Base-by-base conservation (phyloP, 2,888 invertebrate species). In the Pristionchus maxplancki region DNA sequence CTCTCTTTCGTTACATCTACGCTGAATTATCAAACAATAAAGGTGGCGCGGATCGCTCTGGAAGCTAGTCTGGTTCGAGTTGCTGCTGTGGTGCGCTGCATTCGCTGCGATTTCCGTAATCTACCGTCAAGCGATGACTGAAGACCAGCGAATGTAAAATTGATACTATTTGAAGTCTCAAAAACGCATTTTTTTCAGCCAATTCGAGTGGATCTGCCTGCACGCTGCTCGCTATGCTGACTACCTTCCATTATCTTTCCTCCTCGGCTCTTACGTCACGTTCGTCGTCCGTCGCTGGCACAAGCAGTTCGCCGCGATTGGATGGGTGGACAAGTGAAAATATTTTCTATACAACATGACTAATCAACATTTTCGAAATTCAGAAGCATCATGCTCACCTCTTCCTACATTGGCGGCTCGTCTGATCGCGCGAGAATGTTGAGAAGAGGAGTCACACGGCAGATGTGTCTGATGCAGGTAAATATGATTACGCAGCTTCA, bases 41-140 rank as follows among this genome's bases (percentile, higher is more conserved):
- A 58, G 85, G 9, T 85, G 85, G 85, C 85, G 85, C 44, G 85
- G 85, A 0, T 85, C 85, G 5, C 67, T 87, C 6, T 87, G 86
- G 86, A 87, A 87, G 37, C 24, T 44, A 2, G 71, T 87, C 8
- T 87, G 71, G 67, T 50, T 50, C 50, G 86, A 87, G 53, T n/a
- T 87, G 31, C 40, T 67, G 6, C 40, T 87, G 9, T 87, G 86
- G 86, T 87, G 67, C 13, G 71, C 53, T 2, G 50, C 53, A 2
- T 87, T 40, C 15, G 44, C 86, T 0, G 20, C 64, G 17, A 24
- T 87, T 37, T 71, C 71, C 6, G n/a, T 53, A 5, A 37, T 28
- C 24, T 87, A 87, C 37, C 71, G 86, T 48, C 0, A 3, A 0
- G 86, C 50, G 9, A 71, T 87, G 71, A 53, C n/a, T 24, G 86